Evolutionary conservation across 1,140 invertebrate species (phyloP).

Genomic region (Nymphalis io): DNA sequence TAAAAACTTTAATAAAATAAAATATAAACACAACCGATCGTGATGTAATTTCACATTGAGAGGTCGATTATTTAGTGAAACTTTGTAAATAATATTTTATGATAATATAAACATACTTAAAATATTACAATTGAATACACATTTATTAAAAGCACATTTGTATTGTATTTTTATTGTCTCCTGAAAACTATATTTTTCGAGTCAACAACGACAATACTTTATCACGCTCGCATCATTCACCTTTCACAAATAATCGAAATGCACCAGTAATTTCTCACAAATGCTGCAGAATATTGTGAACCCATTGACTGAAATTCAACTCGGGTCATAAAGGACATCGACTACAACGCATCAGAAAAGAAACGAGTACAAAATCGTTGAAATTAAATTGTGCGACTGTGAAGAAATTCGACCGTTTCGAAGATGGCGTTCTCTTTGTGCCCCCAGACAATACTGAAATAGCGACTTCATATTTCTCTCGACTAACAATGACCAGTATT

Average conservation of each 20-base stretch:
- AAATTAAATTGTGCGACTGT: slow-evolving; percentile 67
- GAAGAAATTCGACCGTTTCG: slow-evolving; percentile 48
- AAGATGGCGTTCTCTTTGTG: slow-evolving; percentile 47
- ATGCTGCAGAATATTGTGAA: slow-evolving; percentile 61
- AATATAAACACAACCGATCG: no score
- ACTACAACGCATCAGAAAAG: slow-evolving; percentile 54
- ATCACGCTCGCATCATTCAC: slow-evolving; percentile 51
- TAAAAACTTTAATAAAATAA: no score
- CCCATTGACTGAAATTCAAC: slow-evolving; percentile 60
- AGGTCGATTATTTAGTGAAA: no score
- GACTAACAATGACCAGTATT: slow-evolving; percentile 59
- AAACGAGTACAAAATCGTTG: slow-evolving; percentile 55
- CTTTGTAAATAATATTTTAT: no score
- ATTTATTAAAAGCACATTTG: background rate
- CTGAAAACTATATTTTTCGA: background rate
- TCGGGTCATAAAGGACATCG: slow-evolving; percentile 60
- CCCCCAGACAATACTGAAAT: slow-evolving; percentile 57
- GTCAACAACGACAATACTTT: slow-evolving; percentile 39
- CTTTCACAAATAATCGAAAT: slow-evolving; percentile 57
- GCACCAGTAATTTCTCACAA: slow-evolving; percentile 60
- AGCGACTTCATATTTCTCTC: slow-evolving; percentile 61
- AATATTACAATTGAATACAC: background rate
- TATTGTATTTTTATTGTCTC: background rate
- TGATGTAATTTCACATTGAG: no score
- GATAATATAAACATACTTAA: no score